Conservation (phyloP, 2,888 invertebrate genomes). For the Eristalinus aeneus region DNA sequence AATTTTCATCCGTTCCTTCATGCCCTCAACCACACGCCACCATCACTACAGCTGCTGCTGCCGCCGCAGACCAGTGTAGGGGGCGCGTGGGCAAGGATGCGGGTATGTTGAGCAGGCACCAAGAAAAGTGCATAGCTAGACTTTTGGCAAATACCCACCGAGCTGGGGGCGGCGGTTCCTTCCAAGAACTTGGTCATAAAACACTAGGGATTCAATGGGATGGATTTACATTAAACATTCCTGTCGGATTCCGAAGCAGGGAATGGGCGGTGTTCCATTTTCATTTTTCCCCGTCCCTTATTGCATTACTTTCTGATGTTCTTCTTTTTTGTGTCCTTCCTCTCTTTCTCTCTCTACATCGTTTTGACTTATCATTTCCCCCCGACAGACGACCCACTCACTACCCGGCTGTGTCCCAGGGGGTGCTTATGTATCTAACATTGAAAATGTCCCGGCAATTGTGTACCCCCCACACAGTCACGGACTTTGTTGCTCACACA, state of each 20-base stretch:
- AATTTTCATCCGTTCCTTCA: slow-evolving; percentile 26
- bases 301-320: slow-evolving; percentile 17
- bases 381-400: not conserved
- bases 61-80: not conserved
- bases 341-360: not conserved
- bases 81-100: not conserved
- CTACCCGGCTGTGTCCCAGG: not conserved
- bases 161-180: not conserved
- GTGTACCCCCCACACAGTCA: not conserved
- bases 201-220: slow-evolving; percentile 4
- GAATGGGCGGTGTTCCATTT: slow-evolving; percentile 33
- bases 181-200: slow-evolving; percentile 13
- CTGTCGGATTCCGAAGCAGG: not conserved
- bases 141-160: slow-evolving; percentile 26
- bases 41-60: too few relatives aligned
- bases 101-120: not conserved
- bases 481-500: not conserved
- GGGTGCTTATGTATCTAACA: slow-evolving; percentile 39
- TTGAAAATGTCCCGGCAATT: slow-evolving; percentile 39
- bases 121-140: slow-evolving; percentile 28
- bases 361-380: not conserved
- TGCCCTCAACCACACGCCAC: not conserved
- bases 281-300: slow-evolving; percentile 21
- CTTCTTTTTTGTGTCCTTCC: slow-evolving; percentile 1
- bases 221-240: slow-evolving; percentile 20